Evolutionary conservation across 2,888 invertebrate species (phyloP).

Genomic region (Lithosia quadra): DNA sequence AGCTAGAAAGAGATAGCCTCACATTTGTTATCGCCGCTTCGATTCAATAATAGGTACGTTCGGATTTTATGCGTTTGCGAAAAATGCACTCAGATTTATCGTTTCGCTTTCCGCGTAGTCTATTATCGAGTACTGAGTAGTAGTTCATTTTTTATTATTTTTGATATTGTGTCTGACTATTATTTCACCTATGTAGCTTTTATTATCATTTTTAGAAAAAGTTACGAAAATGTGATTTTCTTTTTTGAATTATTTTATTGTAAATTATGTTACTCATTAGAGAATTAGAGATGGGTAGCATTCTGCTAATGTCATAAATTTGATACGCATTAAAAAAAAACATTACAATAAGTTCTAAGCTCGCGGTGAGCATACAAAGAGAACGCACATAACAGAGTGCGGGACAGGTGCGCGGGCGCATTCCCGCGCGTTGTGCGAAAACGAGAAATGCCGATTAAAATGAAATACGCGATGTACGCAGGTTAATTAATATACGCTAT

Average conservation of each 20-base stretch:
- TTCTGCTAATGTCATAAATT: constrained; percentile 42
- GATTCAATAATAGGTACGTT: constrained; percentile 82
- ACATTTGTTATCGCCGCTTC: constrained; percentile 57
- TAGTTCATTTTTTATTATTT: constrained; percentile 50
- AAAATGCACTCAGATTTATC: constrained; percentile 82
- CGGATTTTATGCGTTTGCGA: constrained; percentile 84
- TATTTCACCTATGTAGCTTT: constrained; percentile 11
- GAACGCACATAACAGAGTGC: constrained; percentile 68
- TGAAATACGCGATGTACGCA: constrained; percentile 72
- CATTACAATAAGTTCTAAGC: constrained; percentile 62
- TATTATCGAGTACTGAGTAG: constrained; percentile 67
- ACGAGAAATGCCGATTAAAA: constrained; percentile 77
- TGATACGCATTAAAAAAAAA: constrained; percentile 41
- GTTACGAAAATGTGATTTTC: background rate
- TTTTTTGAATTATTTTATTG: background rate
- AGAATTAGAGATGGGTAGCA: constrained; percentile 18
- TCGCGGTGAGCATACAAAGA: constrained; percentile 59
- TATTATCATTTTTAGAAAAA: background rate
- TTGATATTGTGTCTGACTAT: constrained; percentile 27
- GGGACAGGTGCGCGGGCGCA: constrained; percentile 76
- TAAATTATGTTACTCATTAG: background rate
- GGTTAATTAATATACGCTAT: constrained; percentile 80
- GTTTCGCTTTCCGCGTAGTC: constrained; percentile 77
- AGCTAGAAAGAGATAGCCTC: constrained; percentile 59
- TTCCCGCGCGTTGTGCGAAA: constrained; percentile 73